phyloP scores from a whole-genome alignment of 1,140 invertebrate species.

The Bactericera cockerelli region DNA sequence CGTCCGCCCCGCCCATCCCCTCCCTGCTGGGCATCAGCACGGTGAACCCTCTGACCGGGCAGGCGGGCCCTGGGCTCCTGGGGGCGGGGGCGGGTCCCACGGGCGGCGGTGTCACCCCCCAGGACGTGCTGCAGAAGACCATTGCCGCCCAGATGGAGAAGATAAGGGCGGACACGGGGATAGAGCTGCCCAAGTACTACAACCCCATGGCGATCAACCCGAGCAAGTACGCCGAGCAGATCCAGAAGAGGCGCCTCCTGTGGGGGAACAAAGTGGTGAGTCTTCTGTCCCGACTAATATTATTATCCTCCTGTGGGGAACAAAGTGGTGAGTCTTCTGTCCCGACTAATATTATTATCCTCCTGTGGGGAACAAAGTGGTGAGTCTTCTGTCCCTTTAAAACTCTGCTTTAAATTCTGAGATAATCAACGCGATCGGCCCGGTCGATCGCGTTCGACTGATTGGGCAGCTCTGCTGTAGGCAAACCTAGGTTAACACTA shows the following conservation, averaged over 20 bases:
- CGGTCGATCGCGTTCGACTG: no score
- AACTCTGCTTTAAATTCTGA: no score
- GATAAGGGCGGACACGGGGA: constrained; percentile 18
- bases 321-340: constrained; percentile 27
- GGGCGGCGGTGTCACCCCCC: constrained; percentile 15
- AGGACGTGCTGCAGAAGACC: constrained; percentile 17
- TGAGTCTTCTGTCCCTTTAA: constrained; percentile 28
- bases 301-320: constrained; percentile 25
- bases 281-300: constrained; percentile 29
- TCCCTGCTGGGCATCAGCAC: no score
- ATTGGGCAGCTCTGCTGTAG: constrained; percentile 26
- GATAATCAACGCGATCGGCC: no score
- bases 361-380: constrained; percentile 23
- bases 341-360: constrained; percentile 24
- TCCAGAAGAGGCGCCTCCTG: constrained; percentile 51
- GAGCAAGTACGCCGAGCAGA: constrained; percentile 69
- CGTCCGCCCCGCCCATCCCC: neutral
- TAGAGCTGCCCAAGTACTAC: constrained; percentile 46
- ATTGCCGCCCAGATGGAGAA: constrained; percentile 19
- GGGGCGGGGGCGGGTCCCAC: neutral
- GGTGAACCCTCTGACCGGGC: no score
- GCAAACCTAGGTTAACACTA: no score
- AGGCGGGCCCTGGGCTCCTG: no score
- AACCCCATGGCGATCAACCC: constrained; percentile 64
- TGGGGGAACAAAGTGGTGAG: constrained; percentile 22